Percentiles rank a stretch among this genome's conserved stretches.
These are phyloP conservation scores for Aix galericulata DNA, from an alignment of 2,113 vertebrate species.

Conservation along the genomic window DNA sequence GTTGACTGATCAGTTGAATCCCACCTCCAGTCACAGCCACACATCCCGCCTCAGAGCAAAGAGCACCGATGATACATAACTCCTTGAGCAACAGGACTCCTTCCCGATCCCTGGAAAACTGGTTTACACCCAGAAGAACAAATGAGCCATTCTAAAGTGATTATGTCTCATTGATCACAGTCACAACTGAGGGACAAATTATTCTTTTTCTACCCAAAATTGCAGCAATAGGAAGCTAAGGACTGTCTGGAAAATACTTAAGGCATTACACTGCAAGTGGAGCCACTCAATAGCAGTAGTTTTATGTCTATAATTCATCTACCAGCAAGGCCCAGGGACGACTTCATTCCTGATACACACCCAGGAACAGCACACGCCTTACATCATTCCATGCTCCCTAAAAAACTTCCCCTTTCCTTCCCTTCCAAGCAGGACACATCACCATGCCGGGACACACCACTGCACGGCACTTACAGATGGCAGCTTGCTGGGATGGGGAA, in stretches of 20 bases:
- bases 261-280: background rate
- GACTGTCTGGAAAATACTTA: background rate
- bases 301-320: background rate
- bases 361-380: background rate
- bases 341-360: background rate
- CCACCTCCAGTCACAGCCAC: background rate
- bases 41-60: background rate
- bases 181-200: background rate
- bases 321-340: background rate
- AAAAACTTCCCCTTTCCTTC: background rate
- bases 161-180: background rate
- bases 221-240: conserved; percentile 3
- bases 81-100: background rate
- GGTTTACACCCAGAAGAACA: background rate
- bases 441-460: background rate
- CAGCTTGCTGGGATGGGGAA: background rate
- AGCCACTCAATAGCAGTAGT: background rate
- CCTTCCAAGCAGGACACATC: background rate
- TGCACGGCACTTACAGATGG: background rate
- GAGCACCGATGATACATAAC: background rate
- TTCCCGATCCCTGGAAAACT: background rate
- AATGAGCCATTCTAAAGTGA: background rate
- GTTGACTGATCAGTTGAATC: background rate
- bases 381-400: background rate
- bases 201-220: background rate